These are phyloP conservation scores for Siniperca scherzeri DNA, from an alignment of 2,797 vertebrate genomes.

Conservation along the genomic window DNA sequence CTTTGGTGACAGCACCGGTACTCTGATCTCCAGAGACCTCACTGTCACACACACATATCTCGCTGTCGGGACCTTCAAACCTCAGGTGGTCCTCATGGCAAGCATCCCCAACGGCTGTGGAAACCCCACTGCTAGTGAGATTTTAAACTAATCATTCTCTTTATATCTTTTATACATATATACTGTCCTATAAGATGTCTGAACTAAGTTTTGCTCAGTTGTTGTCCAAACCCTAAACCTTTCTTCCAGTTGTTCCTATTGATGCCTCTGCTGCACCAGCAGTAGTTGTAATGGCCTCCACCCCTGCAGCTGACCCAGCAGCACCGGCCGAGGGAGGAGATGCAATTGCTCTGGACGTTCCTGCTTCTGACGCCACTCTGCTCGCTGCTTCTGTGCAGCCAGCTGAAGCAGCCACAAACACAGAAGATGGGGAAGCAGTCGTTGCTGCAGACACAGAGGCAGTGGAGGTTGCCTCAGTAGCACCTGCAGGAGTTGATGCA, in stretches of 20 bases:
- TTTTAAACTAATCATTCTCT: background rate
- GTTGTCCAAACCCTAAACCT: background rate
- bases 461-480: slow-evolving; percentile 48
- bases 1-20: slow-evolving; percentile 94
- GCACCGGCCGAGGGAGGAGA: slow-evolving; percentile 61
- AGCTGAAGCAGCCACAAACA: slow-evolving; percentile 29
- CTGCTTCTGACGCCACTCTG: slow-evolving; percentile 60
- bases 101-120: slow-evolving; percentile 90
- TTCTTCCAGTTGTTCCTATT: slow-evolving; percentile 58
- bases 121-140: slow-evolving; percentile 78
- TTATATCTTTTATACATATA: background rate
- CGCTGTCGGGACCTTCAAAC: slow-evolving; percentile 84
- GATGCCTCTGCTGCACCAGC: slow-evolving; percentile 69
- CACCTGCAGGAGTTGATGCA: slow-evolving; percentile 57
- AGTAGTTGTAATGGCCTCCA: slow-evolving; percentile 70
- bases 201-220: background rate
- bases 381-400: slow-evolving; percentile 52
- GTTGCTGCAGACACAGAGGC: slow-evolving; percentile 43
- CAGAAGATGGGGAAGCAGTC: slow-evolving; percentile 52
- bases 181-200: background rate
- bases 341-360: slow-evolving; percentile 61
- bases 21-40: slow-evolving; percentile 90
- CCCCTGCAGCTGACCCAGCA: slow-evolving; percentile 56
- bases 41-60: slow-evolving; percentile 93
- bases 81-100: slow-evolving; percentile 92